Evolutionary conservation across 2,113 vertebrate species (phyloP).

Genomic region (Ciconia boyciana): DNA sequence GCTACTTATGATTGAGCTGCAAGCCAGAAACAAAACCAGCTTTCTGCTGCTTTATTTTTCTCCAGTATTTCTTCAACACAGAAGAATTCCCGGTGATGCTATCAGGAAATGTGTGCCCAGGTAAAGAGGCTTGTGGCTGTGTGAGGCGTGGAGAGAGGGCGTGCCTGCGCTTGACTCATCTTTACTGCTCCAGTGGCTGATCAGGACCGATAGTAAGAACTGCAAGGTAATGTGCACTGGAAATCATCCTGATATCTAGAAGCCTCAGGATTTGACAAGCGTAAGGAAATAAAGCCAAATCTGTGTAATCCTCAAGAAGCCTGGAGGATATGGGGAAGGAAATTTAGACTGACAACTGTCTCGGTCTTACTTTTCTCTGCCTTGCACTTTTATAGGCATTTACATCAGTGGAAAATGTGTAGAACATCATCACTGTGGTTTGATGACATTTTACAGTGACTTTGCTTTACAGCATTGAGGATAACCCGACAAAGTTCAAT

Average conservation of each 20-base stretch:
- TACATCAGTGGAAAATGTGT: not conserved
- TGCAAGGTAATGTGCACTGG: not conserved
- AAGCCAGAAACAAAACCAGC: not conserved
- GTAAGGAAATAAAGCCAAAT: not conserved
- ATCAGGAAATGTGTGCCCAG: not conserved
- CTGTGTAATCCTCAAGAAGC: not conserved
- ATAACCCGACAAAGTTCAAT: not conserved
- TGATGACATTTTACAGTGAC: not conserved
- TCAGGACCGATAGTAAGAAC: fast-evolving
- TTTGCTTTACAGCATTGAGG: not conserved
- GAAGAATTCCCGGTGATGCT: not conserved
- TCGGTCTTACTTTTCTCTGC: not conserved
- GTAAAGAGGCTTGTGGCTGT: not conserved
- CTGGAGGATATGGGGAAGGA: not conserved
- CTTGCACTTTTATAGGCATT: not conserved
- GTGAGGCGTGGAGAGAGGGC: not conserved
- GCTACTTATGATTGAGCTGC: not conserved
- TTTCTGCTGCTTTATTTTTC: not conserved
- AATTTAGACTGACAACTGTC: not conserved
- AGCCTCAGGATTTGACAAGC: not conserved
- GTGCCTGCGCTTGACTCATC: not conserved
- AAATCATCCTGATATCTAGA: not conserved
- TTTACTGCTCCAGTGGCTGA: not conserved
- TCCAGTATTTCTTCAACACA: not conserved
- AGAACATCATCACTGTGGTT: not conserved